Percentiles rank a stretch among this genome's conserved stretches.
Conservation (phyloP, 2,113 vertebrate genomes). For the Corythornis madagascariensis region DNA sequence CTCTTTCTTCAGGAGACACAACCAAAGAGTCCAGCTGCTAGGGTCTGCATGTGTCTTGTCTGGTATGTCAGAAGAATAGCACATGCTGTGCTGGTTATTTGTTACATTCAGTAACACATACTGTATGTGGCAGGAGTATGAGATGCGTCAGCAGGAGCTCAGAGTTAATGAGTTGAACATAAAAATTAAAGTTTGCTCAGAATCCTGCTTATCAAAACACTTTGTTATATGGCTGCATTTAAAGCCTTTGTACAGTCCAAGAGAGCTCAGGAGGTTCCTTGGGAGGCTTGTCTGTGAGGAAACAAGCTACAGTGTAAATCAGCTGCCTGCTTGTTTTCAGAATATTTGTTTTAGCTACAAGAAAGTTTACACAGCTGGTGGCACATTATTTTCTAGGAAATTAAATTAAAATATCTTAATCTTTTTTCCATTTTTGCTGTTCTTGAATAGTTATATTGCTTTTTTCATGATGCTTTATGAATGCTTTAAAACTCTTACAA, state of each 20-base stretch:
- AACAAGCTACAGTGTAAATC: not conserved
- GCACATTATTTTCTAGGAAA: slow-evolving; percentile 57
- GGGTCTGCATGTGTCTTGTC: not conserved
- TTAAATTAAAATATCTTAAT: slow-evolving; percentile 10
- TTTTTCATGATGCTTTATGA: not conserved
- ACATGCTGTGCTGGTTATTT: not conserved
- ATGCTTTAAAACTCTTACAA: not conserved
- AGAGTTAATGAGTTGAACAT: not conserved
- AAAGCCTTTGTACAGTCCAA: not conserved
- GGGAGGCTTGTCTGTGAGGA: not conserved
- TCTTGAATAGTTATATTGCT: not conserved
- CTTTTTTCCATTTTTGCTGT: slow-evolving; percentile 26
- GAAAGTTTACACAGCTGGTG: slow-evolving; percentile 48
- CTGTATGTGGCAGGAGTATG: not conserved
- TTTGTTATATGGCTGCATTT: slow-evolving; percentile 1
- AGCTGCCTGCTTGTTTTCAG: slow-evolving; percentile 29
- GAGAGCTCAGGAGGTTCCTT: not conserved
- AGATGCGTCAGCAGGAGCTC: slow-evolving; percentile 1
- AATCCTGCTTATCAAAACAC: not conserved
- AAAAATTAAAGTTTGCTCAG: not conserved
- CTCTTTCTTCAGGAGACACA: not conserved
- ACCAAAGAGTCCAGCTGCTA: not conserved
- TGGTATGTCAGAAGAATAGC: not conserved
- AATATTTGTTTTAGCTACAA: slow-evolving; percentile 33
- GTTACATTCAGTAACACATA: not conserved